A percentile compares a stretch with the other conserved stretches of the same genome.
These are phyloP conservation scores for Orthosia gothica DNA, from an alignment of 2,888 invertebrate genomes.

Conservation along the genomic window DNA sequence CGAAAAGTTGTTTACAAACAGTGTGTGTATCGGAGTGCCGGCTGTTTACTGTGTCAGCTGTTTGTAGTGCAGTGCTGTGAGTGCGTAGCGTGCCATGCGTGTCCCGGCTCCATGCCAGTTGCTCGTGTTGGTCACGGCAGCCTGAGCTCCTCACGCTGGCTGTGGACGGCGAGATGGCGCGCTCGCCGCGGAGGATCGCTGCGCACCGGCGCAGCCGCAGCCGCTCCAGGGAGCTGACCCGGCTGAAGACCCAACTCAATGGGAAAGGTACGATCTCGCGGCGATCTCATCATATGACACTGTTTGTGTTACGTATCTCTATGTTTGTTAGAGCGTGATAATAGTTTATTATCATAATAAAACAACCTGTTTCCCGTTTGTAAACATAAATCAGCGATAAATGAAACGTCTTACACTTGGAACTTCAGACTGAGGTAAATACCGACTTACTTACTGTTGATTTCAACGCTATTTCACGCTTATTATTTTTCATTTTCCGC, in stretches of 20 bases:
- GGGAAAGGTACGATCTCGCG: slow-evolving; percentile 81
- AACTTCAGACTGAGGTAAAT: not conserved
- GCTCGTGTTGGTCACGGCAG: slow-evolving; percentile 26
- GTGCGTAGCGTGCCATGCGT: slow-evolving; percentile 61
- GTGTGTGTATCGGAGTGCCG: slow-evolving; percentile 46
- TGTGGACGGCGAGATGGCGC: slow-evolving; percentile 79
- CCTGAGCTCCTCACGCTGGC: slow-evolving; percentile 48
- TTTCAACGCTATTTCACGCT: slow-evolving; percentile 11
- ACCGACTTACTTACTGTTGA: slow-evolving; percentile 17
- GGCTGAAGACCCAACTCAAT: slow-evolving; percentile 84
- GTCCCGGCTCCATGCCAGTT: slow-evolving; percentile 39
- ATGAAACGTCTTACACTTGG: slow-evolving; percentile 3
- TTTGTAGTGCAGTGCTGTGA: slow-evolving; percentile 62
- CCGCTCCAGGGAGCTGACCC: slow-evolving; percentile 83
- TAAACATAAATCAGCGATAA: slow-evolving; percentile 43
- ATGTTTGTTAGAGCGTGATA: slow-evolving; percentile 51
- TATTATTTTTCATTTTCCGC: slow-evolving; percentile 16
- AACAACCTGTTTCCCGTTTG: slow-evolving; percentile 42
- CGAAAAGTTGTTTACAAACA: slow-evolving; percentile 70
- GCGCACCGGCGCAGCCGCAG: slow-evolving; percentile 83
- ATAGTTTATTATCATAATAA: slow-evolving; percentile 57
- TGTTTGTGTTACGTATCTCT: slow-evolving; percentile 39
- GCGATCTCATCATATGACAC: slow-evolving; percentile 8
- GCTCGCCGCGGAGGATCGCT: slow-evolving; percentile 85
- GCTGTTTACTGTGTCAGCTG: slow-evolving; percentile 54